These are phyloP conservation scores for Poecile atricapillus DNA, from an alignment of 2,113 vertebrate genomes.

Conservation along the genomic window DNA sequence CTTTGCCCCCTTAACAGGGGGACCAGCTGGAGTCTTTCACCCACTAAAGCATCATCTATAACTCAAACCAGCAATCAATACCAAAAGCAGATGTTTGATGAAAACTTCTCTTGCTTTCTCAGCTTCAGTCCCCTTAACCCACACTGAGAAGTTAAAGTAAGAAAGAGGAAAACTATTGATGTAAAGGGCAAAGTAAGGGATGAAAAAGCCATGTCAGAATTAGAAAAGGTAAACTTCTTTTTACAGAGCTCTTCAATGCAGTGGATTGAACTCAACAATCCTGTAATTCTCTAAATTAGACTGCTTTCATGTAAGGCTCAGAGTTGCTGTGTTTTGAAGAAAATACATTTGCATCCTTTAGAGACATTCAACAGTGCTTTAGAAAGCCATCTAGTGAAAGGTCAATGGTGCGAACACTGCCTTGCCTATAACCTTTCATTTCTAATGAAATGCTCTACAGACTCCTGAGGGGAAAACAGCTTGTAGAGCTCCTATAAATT, in stretches of 20 bases:
- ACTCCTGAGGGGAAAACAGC: background rate
- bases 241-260: background rate
- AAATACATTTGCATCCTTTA: conserved; percentile 27
- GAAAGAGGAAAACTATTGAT: background rate
- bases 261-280: background rate
- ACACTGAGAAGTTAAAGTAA: conserved; percentile 13
- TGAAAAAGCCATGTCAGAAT: background rate
- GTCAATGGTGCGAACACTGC: background rate
- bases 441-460: background rate
- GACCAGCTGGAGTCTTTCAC: conserved; percentile 27
- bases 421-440: conserved; percentile 3
- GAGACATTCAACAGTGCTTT: background rate
- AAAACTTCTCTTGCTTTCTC: conserved; percentile 47
- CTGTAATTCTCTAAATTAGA: conserved; percentile 23
- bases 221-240: background rate
- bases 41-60: background rate
- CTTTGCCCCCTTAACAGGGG: background rate
- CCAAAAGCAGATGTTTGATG: conserved; percentile 38
- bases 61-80: conserved; percentile 41
- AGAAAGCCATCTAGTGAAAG: conserved; percentile 4
- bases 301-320: conserved; percentile 1
- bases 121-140: conserved; percentile 14
- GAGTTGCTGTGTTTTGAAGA: background rate
- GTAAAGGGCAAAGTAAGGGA: background rate
- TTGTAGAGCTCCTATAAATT: background rate